Percentiles rank a stretch among this genome's conserved stretches.
Conservation (phyloP, 2,113 vertebrate genomes). For the Toxotes jaculatrix region DNA sequence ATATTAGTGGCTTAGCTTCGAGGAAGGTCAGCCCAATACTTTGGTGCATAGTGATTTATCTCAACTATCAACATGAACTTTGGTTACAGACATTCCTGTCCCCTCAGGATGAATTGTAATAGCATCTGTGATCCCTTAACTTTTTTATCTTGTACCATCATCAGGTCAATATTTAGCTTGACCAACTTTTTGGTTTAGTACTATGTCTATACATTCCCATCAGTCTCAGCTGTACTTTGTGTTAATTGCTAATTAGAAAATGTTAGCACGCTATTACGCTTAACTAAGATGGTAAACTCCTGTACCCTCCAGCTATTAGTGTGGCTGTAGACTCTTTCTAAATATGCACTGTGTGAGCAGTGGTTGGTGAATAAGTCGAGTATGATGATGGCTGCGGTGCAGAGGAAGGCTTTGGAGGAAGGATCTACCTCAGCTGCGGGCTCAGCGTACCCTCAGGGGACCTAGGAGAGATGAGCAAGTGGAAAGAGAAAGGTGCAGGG, state of each 20-base stretch:
- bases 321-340: not conserved
- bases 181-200: not conserved
- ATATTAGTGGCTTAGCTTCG: not conserved
- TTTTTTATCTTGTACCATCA: not conserved
- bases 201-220: too few species aligned
- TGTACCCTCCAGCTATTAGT: not conserved
- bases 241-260: not conserved
- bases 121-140: not conserved
- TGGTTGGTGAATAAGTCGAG: not conserved
- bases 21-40: too few species aligned
- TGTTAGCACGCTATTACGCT: not conserved
- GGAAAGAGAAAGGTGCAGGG: not conserved
- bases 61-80: not conserved
- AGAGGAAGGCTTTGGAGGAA: constrained; percentile 6
- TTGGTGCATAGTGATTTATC: too few species aligned
- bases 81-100: not conserved
- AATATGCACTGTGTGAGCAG: not conserved
- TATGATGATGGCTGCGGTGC: not conserved
- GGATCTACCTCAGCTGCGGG: not conserved
- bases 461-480: not conserved
- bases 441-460: not conserved
- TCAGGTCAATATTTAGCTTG: not conserved
- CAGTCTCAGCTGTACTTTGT: not conserved
- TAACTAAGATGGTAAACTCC: not conserved
- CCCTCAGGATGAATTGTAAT: not conserved